Conservation (phyloP, 2,888 invertebrate genomes). For the Gastrophysa polygoni region DNA sequence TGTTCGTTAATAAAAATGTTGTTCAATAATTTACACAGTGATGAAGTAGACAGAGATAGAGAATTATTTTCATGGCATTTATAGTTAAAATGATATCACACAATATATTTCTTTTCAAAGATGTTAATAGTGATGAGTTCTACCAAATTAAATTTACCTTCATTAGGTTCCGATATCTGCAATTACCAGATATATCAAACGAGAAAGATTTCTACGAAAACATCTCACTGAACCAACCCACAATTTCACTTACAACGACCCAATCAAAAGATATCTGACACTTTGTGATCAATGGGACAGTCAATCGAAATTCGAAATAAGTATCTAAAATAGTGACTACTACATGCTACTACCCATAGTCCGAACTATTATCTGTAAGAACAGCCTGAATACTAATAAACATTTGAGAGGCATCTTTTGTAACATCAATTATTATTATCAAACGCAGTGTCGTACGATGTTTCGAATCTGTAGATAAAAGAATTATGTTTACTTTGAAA, state of each 20-base stretch:
- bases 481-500: background rate
- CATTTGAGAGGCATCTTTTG: conserved; percentile 1
- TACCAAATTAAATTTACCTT: background rate
- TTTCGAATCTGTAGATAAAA: background rate
- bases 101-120: too few species aligned
- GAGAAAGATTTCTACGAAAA: too few species aligned
- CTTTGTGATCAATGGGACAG: background rate
- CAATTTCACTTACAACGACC: too few species aligned
- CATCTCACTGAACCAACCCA: too few species aligned
- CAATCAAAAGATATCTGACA: background rate
- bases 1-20: background rate
- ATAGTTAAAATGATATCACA: too few species aligned
- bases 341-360: background rate
- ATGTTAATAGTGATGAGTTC: background rate
- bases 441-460: conserved; percentile 15
- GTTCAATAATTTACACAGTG: background rate
- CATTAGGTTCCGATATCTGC: too few species aligned
- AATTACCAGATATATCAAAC: too few species aligned
- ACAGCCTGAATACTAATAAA: background rate
- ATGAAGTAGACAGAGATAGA: too few species aligned
- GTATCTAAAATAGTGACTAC: background rate
- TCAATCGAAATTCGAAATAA: background rate
- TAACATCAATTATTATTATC: conserved; percentile 23
- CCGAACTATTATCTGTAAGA: background rate
- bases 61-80: too few species aligned